Evolutionary conservation across 2,113 vertebrate genomes (phyloP).

Genomic region (Mugil cephalus): DNA sequence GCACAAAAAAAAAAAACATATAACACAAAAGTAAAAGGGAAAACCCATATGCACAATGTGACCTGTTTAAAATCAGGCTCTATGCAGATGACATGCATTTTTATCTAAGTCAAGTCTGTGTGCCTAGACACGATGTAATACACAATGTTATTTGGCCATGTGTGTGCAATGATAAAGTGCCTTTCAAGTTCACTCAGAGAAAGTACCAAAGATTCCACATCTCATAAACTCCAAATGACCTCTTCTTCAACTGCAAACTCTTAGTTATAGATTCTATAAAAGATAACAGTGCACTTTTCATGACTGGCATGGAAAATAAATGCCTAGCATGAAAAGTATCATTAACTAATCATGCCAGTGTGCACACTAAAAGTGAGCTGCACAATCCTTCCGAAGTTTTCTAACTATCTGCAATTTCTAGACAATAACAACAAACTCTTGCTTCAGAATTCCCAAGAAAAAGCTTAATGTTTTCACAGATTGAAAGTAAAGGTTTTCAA

Average conservation of each 20-base stretch:
- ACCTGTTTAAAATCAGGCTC: background rate
- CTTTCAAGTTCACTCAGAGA: constrained; percentile 26
- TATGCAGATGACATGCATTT: constrained; percentile 13
- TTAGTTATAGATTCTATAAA: background rate
- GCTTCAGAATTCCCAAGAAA: too few species aligned
- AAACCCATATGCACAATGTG: too few species aligned
- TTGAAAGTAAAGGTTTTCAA: too few species aligned
- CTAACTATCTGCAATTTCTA: background rate
- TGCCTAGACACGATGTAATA: background rate
- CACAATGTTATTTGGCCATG: background rate
- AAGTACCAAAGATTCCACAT: constrained; percentile 13
- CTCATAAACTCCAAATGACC: constrained; percentile 14
- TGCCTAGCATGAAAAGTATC: background rate
- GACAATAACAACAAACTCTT: too few species aligned
- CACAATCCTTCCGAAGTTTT: background rate
- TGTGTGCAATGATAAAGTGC: background rate
- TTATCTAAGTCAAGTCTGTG: background rate
- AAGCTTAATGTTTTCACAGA: too few species aligned
- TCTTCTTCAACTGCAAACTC: constrained; percentile 1
- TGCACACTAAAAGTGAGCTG: too few species aligned
- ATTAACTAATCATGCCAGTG: too few species aligned
- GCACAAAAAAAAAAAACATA: too few species aligned
- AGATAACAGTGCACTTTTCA: background rate
- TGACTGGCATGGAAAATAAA: background rate
- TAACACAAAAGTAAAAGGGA: too few species aligned